phyloP scores from a whole-genome alignment of 1,140 invertebrate genomes.

The Neodiprion fabricii region DNA sequence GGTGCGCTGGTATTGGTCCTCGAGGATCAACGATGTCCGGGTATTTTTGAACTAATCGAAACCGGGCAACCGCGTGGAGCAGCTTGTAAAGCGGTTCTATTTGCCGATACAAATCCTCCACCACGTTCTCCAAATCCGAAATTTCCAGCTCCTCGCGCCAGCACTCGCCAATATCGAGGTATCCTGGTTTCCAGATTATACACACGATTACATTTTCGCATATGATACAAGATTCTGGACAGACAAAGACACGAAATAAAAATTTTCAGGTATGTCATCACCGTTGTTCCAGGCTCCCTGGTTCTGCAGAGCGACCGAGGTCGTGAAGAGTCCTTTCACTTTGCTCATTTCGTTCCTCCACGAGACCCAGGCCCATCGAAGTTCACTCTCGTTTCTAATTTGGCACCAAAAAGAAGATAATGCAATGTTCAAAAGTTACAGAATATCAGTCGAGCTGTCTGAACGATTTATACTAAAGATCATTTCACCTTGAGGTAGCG shows the following conservation, averaged over 20 bases:
- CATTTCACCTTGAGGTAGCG: slow-evolving; percentile 34
- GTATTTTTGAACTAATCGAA: slow-evolving; percentile 60
- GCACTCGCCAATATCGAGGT: slow-evolving; percentile 65
- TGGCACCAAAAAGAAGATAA: neutral
- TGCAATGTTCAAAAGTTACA: no score
- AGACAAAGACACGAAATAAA: slow-evolving; percentile 10
- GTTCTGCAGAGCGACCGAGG: slow-evolving; percentile 27
- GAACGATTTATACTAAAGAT: neutral
- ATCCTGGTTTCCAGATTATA: slow-evolving; percentile 55
- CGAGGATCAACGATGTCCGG: slow-evolving; percentile 43
- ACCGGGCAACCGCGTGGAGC: slow-evolving; percentile 73
- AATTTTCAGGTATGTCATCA: slow-evolving; percentile 10
- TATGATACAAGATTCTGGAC: neutral
- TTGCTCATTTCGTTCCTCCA: slow-evolving; percentile 36
- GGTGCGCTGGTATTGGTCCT: slow-evolving; percentile 73
- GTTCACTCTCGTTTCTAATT: slow-evolving; percentile 38
- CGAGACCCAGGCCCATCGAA: slow-evolving; percentile 55
- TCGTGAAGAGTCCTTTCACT: slow-evolving; percentile 61
- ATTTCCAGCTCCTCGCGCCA: slow-evolving; percentile 70
- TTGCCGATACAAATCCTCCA: slow-evolving; percentile 64
- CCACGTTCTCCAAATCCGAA: slow-evolving; percentile 58
- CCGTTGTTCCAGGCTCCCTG: slow-evolving; percentile 24
- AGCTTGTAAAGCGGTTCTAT: slow-evolving; percentile 71
- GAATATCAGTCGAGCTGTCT: neutral
- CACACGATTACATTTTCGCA: neutral